A percentile compares a stretch with the other conserved stretches of the same genome.
phyloP scores from a whole-genome alignment of 2,888 invertebrate species.

The Hyalella azteca region DNA sequence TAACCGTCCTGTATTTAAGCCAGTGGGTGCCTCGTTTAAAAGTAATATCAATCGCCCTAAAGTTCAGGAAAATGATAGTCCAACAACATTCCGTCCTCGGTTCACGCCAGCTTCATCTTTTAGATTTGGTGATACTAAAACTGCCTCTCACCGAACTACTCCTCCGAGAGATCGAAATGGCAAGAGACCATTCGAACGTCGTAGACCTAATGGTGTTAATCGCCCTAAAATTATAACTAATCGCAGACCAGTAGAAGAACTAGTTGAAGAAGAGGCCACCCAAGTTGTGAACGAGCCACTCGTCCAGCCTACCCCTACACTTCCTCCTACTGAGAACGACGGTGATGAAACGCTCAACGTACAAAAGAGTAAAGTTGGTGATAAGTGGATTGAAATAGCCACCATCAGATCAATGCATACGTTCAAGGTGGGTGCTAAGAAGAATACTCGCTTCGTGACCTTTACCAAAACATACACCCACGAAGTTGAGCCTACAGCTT shows the following conservation, averaged over 20 bases:
- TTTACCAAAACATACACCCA: slow-evolving; percentile 57
- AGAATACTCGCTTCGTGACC: slow-evolving; percentile 56
- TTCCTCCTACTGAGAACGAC: slow-evolving; percentile 17
- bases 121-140: slow-evolving; percentile 25
- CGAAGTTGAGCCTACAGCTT: slow-evolving; percentile 41
- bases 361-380: slow-evolving; percentile 23
- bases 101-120: slow-evolving; percentile 45
- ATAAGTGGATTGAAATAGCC: slow-evolving; percentile 47
- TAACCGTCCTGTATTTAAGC: slow-evolving; percentile 50
- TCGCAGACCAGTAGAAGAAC: neutral
- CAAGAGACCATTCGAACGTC: slow-evolving; percentile 5
- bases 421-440: slow-evolving; percentile 54
- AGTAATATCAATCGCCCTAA: slow-evolving; percentile 33
- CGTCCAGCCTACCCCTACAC: slow-evolving; percentile 40
- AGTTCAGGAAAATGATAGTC: neutral
- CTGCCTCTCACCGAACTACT: slow-evolving; percentile 4
- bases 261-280: neutral
- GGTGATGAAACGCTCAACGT: slow-evolving; percentile 51
- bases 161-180: slow-evolving; percentile 23
- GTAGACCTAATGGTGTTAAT: slow-evolving; percentile 10
- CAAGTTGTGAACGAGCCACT: neutral
- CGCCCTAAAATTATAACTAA: slow-evolving; percentile 38
- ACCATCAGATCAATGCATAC: slow-evolving; percentile 56
- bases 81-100: slow-evolving; percentile 47
- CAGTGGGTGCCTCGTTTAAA: slow-evolving; percentile 29